Conservation (phyloP, 2,113 vertebrate species). For the Clarias batrachus region DNA sequence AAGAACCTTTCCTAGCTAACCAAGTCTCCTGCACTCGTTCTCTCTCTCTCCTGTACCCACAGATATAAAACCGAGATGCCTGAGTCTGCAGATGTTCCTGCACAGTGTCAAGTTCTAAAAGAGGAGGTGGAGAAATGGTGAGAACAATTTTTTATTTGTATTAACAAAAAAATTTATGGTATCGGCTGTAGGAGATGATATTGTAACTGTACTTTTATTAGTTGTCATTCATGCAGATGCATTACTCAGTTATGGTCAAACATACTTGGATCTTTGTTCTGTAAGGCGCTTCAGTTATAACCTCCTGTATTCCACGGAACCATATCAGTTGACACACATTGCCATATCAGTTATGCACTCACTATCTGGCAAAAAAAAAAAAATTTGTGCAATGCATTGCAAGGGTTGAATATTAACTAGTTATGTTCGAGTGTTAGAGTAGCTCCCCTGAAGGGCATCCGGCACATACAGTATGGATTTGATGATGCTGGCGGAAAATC, state of each 20-base stretch:
- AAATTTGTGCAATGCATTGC: background rate
- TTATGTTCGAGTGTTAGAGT: background rate
- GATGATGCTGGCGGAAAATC: constrained; percentile 39
- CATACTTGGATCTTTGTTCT: background rate
- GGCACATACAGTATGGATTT: constrained; percentile 7
- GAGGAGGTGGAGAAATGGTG: constrained; percentile 53
- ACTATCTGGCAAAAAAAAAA: background rate
- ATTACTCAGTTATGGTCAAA: background rate
- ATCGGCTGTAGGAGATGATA: background rate
- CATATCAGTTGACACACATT: background rate
- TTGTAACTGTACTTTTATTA: background rate
- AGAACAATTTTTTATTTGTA: constrained; percentile 24
- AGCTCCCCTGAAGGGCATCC: background rate
- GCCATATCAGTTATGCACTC: background rate
- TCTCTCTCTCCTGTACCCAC: background rate
- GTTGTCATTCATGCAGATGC: background rate
- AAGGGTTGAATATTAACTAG: constrained; percentile 20
- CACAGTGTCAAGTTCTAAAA: constrained; percentile 45
- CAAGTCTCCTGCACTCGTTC: background rate
- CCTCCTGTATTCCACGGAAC: background rate
- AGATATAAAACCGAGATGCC: constrained; percentile 37
- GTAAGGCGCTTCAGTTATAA: background rate
- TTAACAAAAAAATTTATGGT: background rate
- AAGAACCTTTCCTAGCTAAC: constrained; percentile 2
- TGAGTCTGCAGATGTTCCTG: constrained; percentile 40